Conservation (phyloP, 2,797 vertebrate genomes). For the Helostoma temminkii region DNA sequence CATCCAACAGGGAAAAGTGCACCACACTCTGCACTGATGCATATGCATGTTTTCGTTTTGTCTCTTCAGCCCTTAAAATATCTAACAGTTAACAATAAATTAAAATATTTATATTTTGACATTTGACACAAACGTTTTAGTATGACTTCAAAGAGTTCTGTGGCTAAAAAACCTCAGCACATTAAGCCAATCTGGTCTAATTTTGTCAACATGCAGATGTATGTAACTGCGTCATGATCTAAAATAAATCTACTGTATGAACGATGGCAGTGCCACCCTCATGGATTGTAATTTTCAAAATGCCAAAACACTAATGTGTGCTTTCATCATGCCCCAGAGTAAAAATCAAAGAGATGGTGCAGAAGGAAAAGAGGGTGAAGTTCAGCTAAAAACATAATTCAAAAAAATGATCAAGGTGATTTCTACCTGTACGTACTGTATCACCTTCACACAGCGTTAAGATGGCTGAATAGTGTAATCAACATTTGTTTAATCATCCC, state of each 20-base stretch:
- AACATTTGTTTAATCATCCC: slow-evolving; percentile 45
- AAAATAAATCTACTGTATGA: background rate
- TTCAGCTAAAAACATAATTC: background rate
- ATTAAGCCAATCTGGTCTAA: background rate
- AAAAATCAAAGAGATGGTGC: slow-evolving; percentile 1
- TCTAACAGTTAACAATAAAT: too few species aligned
- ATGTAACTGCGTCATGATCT: background rate
- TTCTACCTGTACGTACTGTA: background rate
- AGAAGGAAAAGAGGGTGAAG: background rate
- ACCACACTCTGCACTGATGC: too few species aligned
- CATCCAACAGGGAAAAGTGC: too few species aligned
- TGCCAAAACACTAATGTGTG: slow-evolving; percentile 1
- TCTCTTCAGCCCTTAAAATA: too few species aligned
- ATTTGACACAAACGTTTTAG: too few species aligned
- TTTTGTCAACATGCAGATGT: background rate
- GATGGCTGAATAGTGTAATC: slow-evolving; percentile 30
- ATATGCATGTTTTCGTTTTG: too few species aligned
- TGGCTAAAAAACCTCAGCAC: background rate
- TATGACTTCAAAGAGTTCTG: background rate
- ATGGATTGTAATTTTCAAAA: slow-evolving; percentile 11
- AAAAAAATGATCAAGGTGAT: background rate
- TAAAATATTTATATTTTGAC: too few species aligned
- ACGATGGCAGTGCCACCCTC: background rate
- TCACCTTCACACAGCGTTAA: background rate
- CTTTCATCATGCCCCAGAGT: slow-evolving; percentile 1